Evolutionary conservation across 1,140 invertebrate genomes (phyloP).

Genomic region (Anadara kagoshimensis): DNA sequence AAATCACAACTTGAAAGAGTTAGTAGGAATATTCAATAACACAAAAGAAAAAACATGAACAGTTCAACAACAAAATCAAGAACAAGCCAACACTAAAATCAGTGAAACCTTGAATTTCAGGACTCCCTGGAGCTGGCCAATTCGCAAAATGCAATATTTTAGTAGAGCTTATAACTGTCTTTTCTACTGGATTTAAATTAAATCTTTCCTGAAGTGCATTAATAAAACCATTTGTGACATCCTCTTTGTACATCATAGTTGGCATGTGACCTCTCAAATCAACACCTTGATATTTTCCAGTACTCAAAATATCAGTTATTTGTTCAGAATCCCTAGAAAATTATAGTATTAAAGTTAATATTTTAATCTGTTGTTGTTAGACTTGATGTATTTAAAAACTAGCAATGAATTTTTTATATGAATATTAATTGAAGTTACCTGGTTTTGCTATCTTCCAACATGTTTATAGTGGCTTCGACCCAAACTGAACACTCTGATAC

Average conservation of each 20-base stretch:
- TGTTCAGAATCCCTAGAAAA: no score
- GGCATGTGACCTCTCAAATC: neutral
- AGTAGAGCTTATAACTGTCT: neutral
- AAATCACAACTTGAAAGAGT: neutral
- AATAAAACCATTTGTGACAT: constrained; percentile 6
- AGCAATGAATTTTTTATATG: no score
- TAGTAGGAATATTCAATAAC: neutral
- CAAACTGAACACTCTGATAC: neutral
- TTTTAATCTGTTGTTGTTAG: no score
- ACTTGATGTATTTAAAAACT: no score
- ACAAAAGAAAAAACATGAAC: neutral
- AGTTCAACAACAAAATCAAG: no score
- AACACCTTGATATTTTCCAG: constrained; percentile 8
- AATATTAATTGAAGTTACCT: no score
- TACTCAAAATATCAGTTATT: no score
- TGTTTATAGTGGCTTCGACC: neutral
- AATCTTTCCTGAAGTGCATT: constrained; percentile 1
- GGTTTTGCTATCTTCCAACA: neutral
- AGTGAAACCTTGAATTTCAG: constrained; percentile 3
- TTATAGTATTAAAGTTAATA: no score
- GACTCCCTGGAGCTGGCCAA: constrained; percentile 2
- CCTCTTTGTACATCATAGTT: neutral
- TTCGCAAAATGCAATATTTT: neutral
- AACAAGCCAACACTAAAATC: neutral
- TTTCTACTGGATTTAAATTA: neutral